Conservation (phyloP, 1,140 invertebrate genomes). For the Episyrphus balteatus region DNA sequence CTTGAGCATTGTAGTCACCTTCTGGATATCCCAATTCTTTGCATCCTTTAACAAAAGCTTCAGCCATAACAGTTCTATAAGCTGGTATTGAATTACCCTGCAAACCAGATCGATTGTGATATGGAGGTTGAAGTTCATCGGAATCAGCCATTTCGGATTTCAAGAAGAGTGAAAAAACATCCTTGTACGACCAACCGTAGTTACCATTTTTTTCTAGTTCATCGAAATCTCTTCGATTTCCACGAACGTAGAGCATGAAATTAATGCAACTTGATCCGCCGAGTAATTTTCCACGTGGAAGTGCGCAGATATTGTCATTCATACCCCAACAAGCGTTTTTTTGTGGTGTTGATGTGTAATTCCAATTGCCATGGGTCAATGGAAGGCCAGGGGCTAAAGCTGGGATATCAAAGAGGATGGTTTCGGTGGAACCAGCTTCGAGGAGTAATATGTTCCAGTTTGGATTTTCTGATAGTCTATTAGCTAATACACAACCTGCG, state of each 20-base stretch:
- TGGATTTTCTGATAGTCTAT: conserved; percentile 64
- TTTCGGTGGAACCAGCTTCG: conserved; percentile 67
- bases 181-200: conserved; percentile 71
- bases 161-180: conserved; percentile 70
- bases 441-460: conserved; percentile 68
- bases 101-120: conserved; percentile 59
- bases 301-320: conserved; percentile 61
- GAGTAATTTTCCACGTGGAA: conserved; percentile 68
- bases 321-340: conserved; percentile 60
- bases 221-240: conserved; percentile 68
- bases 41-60: conserved; percentile 70
- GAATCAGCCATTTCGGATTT: conserved; percentile 77
- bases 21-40: conserved; percentile 71
- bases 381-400: conserved; percentile 42
- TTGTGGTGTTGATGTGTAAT: conserved; percentile 76
- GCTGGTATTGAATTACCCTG: conserved; percentile 62
- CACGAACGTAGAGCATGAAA: conserved; percentile 83
- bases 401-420: conserved; percentile 52
- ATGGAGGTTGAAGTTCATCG: conserved; percentile 60
- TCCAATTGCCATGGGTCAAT: conserved; percentile 61
- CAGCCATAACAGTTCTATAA: conserved; percentile 53
- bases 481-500: conserved; percentile 69
- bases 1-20: conserved; percentile 68
- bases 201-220: conserved; percentile 75
- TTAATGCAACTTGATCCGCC: conserved; percentile 84